Percentiles rank a stretch among this genome's conserved stretches.
phyloP scores from a whole-genome alignment of 2,113 vertebrate species.

The Anguilla japonica region DNA sequence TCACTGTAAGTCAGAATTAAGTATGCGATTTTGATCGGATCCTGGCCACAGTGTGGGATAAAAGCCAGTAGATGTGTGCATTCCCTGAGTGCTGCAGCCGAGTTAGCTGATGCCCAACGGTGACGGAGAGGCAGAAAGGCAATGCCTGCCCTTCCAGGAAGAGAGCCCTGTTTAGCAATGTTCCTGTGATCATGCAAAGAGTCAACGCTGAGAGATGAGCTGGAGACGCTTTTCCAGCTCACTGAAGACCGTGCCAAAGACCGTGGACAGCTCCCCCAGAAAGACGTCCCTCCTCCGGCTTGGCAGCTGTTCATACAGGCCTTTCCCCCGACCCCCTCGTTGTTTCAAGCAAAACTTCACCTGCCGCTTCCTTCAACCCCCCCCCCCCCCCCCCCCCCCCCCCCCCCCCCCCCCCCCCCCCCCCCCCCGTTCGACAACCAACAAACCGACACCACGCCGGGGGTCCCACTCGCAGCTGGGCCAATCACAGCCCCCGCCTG shows the following conservation, averaged over 20 bases:
- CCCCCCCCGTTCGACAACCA: background rate
- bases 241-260: background rate
- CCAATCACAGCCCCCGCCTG: constrained; percentile 27
- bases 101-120: too few relatives aligned
- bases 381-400: too few relatives aligned
- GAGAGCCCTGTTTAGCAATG: background rate
- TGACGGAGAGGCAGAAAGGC: too few relatives aligned
- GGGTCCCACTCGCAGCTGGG: background rate
- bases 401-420: too few relatives aligned
- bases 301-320: background rate
- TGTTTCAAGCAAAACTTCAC: background rate
- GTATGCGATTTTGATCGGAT: too few relatives aligned
- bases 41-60: too few relatives aligned
- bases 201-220: background rate
- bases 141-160: background rate
- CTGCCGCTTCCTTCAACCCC: background rate
- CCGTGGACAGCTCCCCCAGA: background rate
- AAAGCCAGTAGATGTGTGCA: too few relatives aligned
- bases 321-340: too few relatives aligned
- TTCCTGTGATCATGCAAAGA: background rate
- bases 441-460: background rate
- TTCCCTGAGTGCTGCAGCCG: too few relatives aligned
- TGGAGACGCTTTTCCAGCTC: background rate
- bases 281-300: background rate
- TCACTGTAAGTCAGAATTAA: too few relatives aligned